Evolutionary conservation across 2,797 vertebrate species (phyloP), one percentile per base, ranked within the genome.

Genomic region (Gymnothorax reevesii): DNA sequence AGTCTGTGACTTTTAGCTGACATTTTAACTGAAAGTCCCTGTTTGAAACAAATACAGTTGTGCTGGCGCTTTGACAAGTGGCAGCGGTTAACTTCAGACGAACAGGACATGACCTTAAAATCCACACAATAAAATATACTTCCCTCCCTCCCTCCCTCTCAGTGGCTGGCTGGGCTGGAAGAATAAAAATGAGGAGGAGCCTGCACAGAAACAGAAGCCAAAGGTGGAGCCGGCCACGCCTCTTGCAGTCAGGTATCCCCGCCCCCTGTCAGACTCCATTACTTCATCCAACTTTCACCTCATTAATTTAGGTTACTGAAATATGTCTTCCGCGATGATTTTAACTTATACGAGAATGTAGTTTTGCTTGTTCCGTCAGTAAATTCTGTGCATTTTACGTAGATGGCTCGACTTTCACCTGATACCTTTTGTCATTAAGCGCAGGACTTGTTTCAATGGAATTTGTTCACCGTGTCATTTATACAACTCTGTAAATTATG

Each of bases 151-250:
- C 49, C 33, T 66, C 54, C n/a, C 69, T 84, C 55, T 88, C 87
- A 99, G 99, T 88, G 99, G 99, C 20, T 99, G 98, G 99, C 96
- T 99, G 69, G 98, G 98, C 17, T 99, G 99, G 99, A 98, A 96
- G 93, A 96, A 95, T 90, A 98, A 96, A 91, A 96, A 95, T 0
- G 98, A 99, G 88, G 98, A 99, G 87, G 99, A 99, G 82, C 89
- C 95, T 4, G 89, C 91, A 59, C 98, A 96, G 89, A 99, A 97
- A 91, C 98, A 98, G 91, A 99, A 98, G 90, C 98, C 98, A 13
- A 99, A 99, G 92, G 96, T 99, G 84, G 99, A 99, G 90, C 96
- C 98, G 0, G 97, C 98, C 0, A 98, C 98, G 0, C 96, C 98
- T 0, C 87, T 99, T 89, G 95, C 96, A 84, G 98, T 99, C 91